Evolutionary conservation across 2,888 invertebrate genomes (phyloP).

Genomic region (Conus canariensis): DNA sequence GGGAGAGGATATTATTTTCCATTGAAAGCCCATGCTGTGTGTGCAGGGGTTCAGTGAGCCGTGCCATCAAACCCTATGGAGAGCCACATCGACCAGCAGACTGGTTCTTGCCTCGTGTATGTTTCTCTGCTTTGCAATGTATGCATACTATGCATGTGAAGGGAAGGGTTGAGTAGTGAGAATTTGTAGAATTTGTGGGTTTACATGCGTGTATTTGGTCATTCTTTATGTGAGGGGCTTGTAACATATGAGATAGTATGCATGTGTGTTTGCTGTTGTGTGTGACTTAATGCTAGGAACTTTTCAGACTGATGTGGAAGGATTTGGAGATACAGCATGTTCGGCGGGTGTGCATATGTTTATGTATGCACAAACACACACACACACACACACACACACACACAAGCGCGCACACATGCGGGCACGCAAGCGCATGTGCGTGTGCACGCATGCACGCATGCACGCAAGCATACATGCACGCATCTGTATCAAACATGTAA

Average conservation of each 20-base stretch:
- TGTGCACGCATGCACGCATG: no score
- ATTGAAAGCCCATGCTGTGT: background rate
- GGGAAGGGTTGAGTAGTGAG: no score
- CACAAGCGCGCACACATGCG: no score
- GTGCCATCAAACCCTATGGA: slow-evolving; percentile 88
- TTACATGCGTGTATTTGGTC: background rate
- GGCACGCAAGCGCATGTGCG: no score
- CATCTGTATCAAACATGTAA: no score
- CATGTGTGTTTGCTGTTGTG: background rate
- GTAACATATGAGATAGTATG: background rate
- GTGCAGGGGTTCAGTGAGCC: slow-evolving; percentile 89
- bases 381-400: no score
- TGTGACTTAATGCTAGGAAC: background rate
- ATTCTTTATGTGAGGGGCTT: background rate
- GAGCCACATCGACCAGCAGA: slow-evolving; percentile 88
- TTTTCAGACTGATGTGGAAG: no score
- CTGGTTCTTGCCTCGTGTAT: slow-evolving; percentile 91
- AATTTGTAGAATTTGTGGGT: background rate
- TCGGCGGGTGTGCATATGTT: no score
- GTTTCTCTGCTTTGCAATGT: slow-evolving; percentile 2
- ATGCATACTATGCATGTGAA: background rate
- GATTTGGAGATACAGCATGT: no score
- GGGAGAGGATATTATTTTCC: background rate
- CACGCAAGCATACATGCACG: no score
- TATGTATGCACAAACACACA: no score